Evolutionary conservation across 2,888 invertebrate genomes (phyloP).

Genomic region (Hirtodrosophila confusa): DNA sequence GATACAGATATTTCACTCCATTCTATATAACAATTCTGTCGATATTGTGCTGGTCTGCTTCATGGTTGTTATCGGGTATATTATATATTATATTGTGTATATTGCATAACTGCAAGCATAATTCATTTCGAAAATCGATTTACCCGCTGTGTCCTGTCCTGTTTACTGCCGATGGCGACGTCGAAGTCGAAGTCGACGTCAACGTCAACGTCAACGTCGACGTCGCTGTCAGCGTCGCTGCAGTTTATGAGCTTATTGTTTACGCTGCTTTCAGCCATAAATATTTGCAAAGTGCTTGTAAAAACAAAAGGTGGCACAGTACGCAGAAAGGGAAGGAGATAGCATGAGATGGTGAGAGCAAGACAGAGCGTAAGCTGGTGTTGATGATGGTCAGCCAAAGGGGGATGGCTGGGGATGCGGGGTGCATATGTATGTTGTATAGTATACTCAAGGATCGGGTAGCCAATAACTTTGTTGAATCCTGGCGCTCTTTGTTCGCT

Average conservation of each 20-base stretch:
- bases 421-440: no score
- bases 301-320: constrained; percentile 69
- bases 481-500: constrained; percentile 44
- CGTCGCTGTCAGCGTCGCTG: constrained; percentile 49
- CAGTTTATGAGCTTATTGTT: constrained; percentile 79
- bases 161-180: constrained; percentile 30
- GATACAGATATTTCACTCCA: background rate
- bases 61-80: constrained; percentile 8
- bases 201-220: constrained; percentile 18
- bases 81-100: constrained; percentile 31
- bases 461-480: constrained; percentile 69
- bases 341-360: background rate
- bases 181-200: constrained; percentile 14
- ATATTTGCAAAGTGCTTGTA: constrained; percentile 79
- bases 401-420: background rate
- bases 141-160: constrained; percentile 48
- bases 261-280: constrained; percentile 71
- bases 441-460: background rate
- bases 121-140: constrained; percentile 77
- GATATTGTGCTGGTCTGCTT: constrained; percentile 1
- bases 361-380: constrained; percentile 46
- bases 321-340: constrained; percentile 1
- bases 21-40: background rate
- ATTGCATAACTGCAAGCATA: constrained; percentile 65
- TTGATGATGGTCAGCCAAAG: constrained; percentile 59